Conservation (phyloP, 2,888 invertebrate genomes). For the Lepidocyrtoides sp. region DNA sequence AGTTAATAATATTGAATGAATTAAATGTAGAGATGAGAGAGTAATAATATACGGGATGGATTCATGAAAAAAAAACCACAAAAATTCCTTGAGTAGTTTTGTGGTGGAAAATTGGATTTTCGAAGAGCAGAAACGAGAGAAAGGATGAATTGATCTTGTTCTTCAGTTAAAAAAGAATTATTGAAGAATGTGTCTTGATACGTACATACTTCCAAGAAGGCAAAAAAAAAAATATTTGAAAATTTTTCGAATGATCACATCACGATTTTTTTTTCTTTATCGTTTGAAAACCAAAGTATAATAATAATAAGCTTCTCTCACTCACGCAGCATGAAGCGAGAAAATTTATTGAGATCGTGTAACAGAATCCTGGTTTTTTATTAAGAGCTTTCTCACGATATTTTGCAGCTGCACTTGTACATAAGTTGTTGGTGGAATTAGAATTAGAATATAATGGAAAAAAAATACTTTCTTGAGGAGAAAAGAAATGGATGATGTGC, state of each 20-base stretch:
- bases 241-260: slow-evolving; percentile 51
- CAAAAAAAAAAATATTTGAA: background rate
- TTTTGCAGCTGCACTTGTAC: slow-evolving; percentile 47
- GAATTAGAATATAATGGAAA: slow-evolving; percentile 35
- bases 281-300: slow-evolving; percentile 4
- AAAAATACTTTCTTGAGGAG: background rate
- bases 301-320: slow-evolving; percentile 37
- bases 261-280: slow-evolving; percentile 33
- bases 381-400: slow-evolving; percentile 50
- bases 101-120: background rate
- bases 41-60: no score
- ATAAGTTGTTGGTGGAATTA: background rate
- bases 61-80: background rate
- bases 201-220: background rate
- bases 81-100: background rate
- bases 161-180: slow-evolving; percentile 3
- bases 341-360: slow-evolving; percentile 59
- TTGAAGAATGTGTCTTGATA: background rate
- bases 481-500: background rate
- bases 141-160: background rate
- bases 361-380: slow-evolving; percentile 50
- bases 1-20: background rate
- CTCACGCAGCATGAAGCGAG: slow-evolving; percentile 43
- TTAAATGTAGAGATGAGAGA: slow-evolving; percentile 9
- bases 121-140: background rate